A percentile compares a stretch with the other conserved stretches of the same genome.
Conservation (phyloP, 2,888 invertebrate species). For the Gortyna flavago region DNA sequence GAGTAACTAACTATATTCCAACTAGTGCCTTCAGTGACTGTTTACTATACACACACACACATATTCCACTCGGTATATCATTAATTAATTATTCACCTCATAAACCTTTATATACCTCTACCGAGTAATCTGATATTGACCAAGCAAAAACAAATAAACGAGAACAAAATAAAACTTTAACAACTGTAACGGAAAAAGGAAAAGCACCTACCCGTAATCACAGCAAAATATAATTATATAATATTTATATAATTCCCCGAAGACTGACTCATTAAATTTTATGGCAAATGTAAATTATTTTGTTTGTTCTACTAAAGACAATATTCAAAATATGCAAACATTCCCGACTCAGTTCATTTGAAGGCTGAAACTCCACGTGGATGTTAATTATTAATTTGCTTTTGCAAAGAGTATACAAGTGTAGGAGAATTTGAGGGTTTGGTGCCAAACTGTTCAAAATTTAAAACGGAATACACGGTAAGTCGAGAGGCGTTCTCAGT, state of each 20-base stretch:
- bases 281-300: constrained; percentile 62
- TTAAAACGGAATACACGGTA: constrained; percentile 77
- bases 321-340: constrained; percentile 74
- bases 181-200: constrained; percentile 43
- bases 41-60: neutral
- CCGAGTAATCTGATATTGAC: constrained; percentile 26
- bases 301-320: constrained; percentile 65
- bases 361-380: constrained; percentile 71
- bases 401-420: constrained; percentile 72
- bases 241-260: constrained; percentile 23
- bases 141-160: constrained; percentile 27
- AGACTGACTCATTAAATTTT: constrained; percentile 59
- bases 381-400: constrained; percentile 86
- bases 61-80: neutral
- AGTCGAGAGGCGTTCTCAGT: constrained; percentile 72
- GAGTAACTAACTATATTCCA: too few species aligned
- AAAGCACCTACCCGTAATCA: constrained; percentile 45
- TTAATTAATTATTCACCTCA: constrained; percentile 4
- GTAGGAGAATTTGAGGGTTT: constrained; percentile 69
- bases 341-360: constrained; percentile 74
- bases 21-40: neutral
- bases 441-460: constrained; percentile 78
- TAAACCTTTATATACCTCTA: constrained; percentile 20
- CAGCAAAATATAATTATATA: constrained; percentile 36
- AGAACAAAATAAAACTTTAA: too few species aligned